Evolutionary conservation across 2,113 vertebrate genomes (phyloP).

Genomic region (Psephotus haematonotus): DNA sequence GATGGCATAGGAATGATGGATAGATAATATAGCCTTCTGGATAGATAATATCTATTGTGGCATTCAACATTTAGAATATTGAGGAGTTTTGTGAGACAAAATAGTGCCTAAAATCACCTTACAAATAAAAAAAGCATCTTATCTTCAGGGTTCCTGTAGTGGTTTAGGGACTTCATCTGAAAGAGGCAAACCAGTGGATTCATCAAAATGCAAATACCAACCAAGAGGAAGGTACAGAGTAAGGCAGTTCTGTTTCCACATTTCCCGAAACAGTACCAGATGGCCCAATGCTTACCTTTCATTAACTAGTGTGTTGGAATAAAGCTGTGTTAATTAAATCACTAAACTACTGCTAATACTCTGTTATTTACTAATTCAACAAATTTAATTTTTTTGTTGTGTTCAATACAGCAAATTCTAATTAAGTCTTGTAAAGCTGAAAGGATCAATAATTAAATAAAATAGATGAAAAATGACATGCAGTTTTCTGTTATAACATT

Average conservation of each 20-base stretch:
- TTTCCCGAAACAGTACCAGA: constrained; percentile 60
- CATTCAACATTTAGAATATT: background rate
- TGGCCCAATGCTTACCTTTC: constrained; percentile 57
- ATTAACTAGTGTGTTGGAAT: constrained; percentile 63
- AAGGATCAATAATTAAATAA: constrained; percentile 68
- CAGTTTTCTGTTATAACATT: background rate
- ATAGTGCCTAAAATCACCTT: background rate
- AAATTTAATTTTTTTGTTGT: constrained; percentile 47
- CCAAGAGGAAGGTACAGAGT: constrained; percentile 23
- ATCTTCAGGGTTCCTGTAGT: background rate
- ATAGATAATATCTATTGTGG: background rate
- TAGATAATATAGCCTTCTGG: background rate
- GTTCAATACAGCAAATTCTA: constrained; percentile 58
- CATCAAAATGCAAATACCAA: constrained; percentile 46
- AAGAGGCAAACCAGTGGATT: background rate
- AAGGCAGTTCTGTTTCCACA: constrained; percentile 4
- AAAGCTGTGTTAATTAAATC: constrained; percentile 73
- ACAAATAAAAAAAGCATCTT: background rate
- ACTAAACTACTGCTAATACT: constrained; percentile 67
- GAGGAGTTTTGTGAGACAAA: background rate
- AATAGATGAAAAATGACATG: constrained; percentile 28
- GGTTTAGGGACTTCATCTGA: background rate
- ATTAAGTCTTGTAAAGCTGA: constrained; percentile 60
- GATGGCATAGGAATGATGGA: background rate
- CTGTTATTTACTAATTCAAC: constrained; percentile 65